Percentiles rank a stretch among this genome's conserved stretches.
Evolutionary conservation across 2,797 vertebrate genomes (phyloP).

Genomic region (Zalophus californianus): DNA sequence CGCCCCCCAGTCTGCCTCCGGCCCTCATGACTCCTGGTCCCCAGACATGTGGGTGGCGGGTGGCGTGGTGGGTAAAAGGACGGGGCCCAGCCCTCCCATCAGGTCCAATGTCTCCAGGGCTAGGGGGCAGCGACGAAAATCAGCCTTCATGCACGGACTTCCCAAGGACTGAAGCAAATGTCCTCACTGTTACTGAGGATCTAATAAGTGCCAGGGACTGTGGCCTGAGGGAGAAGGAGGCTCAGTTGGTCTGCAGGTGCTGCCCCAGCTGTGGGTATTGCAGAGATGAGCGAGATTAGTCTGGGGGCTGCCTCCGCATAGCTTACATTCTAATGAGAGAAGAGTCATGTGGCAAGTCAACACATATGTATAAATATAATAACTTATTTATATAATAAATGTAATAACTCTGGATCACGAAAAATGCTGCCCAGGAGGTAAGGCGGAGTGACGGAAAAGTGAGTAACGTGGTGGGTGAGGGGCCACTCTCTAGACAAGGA

Average conservation of each 20-base stretch:
- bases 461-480: neutral
- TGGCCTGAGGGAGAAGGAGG: neutral
- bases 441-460: neutral
- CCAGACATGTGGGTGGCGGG: neutral
- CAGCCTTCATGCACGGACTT: neutral
- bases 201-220: neutral
- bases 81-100: fast-evolving
- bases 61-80: neutral
- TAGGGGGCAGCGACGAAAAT: neutral
- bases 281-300: neutral
- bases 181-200: neutral
- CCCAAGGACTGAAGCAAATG: neutral
- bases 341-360: neutral
- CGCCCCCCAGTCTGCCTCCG: neutral
- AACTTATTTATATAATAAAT: neutral
- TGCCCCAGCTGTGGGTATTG: neutral
- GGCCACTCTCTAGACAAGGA: neutral
- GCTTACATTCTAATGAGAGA: neutral
- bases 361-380: neutral
- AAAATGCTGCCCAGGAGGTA: neutral
- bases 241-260: neutral
- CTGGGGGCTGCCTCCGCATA: neutral
- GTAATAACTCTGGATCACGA: neutral
- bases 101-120: neutral
- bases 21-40: too few relatives aligned